Base-by-base conservation (phyloP, 2,113 vertebrate genomes). In the Mesocricetus auratus region DNA sequence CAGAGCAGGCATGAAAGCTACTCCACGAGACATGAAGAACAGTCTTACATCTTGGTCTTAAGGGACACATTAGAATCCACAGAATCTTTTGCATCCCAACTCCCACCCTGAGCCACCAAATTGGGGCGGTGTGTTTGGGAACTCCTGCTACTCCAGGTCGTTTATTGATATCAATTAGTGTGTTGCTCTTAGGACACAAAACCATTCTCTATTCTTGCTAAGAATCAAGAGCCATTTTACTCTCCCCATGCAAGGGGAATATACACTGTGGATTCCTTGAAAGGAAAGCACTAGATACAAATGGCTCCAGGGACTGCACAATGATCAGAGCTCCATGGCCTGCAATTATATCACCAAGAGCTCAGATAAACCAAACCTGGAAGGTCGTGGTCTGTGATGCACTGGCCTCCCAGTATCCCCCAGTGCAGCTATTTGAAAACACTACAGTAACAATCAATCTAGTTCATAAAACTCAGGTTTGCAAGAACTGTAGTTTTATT, bases 1-100 rank as follows among this genome's bases (percentile, higher is more conserved):
- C 39, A 45, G 19, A 0, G 8, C 0, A 13, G 7, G 0, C 11
- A 2, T 3, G 33, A 24, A 5, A 5, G 1, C 17, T 64, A 50
- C 17, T 12, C 45, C 83, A 85, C 8, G n/a, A 33, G 33, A 39
- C 21, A 2, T 2, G 11, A 7, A 64, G 47, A 74, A 15, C 17
- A 31, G 31, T 5, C 24, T 12, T 71, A 5, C 56, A 39, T 15
- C n/a, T 29, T 7, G 45, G 39, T 9, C 39, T 62, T 31, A 19
- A 19, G 73, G 19, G 39, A 22, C 9, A 50, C 29, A 19, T 26
- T 8, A 79, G 75, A 86, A 36, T 21, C n/a, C 21, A 69, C 21
- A 26, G 3, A 53, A 53, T 36, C 66, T 15, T 69, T 7, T 5
- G 24, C 64, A 66, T 47, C 75, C 56, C 36, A 86, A 64, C 36